Evolutionary conservation across 2,113 vertebrate species (phyloP).

Genomic region (Hippocampus comes): DNA sequence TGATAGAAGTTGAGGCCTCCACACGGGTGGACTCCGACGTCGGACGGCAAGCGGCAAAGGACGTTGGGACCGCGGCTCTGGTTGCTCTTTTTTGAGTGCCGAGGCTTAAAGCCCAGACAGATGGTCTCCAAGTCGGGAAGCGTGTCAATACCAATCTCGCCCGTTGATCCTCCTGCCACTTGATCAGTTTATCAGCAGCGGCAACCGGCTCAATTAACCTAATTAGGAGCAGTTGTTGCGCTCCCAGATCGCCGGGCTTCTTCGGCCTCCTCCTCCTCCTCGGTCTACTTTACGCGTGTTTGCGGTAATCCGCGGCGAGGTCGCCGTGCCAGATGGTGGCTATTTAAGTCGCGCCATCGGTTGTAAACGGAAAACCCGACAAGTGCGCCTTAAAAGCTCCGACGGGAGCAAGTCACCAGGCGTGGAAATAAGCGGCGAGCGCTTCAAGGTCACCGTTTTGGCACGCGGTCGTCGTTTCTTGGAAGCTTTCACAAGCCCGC

Average conservation of each 20-base stretch:
- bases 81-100: not conserved
- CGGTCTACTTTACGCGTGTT: constrained; percentile 9
- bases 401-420: not conserved
- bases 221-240: constrained; percentile 49
- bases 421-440: constrained; percentile 6
- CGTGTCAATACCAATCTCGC: constrained; percentile 51
- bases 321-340: constrained; percentile 55
- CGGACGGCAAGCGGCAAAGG: too few species aligned
- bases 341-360: constrained; percentile 49
- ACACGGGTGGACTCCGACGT: too few species aligned
- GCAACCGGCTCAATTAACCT: constrained; percentile 63
- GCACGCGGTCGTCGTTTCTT: too few species aligned
- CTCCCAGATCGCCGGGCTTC: constrained; percentile 44
- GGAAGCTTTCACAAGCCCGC: too few species aligned
- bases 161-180: constrained; percentile 27
- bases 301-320: constrained; percentile 36
- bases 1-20: too few species aligned
- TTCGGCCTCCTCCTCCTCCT: not conserved
- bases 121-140: constrained; percentile 47
- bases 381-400: constrained; percentile 23
- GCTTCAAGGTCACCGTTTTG: not conserved
- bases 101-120: constrained; percentile 55
- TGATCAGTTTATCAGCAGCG: constrained; percentile 46
- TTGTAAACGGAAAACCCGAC: constrained; percentile 44
- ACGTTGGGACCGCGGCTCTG: not conserved